A percentile compares a stretch with the other conserved stretches of the same genome.
phyloP scores from a whole-genome alignment of 2,888 invertebrate genomes.

The Idaea dimidiata region DNA sequence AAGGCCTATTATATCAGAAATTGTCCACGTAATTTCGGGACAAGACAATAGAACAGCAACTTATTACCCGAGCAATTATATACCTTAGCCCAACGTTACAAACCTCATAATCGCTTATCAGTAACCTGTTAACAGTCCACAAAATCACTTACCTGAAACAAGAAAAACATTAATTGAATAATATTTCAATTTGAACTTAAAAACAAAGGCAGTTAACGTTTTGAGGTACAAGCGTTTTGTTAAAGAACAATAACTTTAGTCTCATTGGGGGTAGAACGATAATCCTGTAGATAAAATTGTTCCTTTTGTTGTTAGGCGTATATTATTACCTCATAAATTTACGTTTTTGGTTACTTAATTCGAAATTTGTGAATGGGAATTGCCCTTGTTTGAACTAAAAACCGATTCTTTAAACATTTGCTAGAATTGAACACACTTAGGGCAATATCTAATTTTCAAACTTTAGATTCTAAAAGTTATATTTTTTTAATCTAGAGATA shows the following conservation, averaged over 20 bases:
- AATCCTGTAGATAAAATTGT: constrained; percentile 31
- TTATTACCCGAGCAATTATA: not conserved
- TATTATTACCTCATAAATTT: constrained; percentile 3
- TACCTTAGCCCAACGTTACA: not conserved
- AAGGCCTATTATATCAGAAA: not conserved
- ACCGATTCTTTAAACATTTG: no score
- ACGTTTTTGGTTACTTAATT: not conserved
- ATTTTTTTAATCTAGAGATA: no score
- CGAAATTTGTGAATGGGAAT: not conserved
- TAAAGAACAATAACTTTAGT: constrained; percentile 22
- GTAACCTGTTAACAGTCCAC: constrained; percentile 8
- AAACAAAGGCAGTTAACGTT: constrained; percentile 38
- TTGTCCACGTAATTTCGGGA: not conserved
- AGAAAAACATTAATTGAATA: constrained; percentile 34
- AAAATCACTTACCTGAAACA: constrained; percentile 54
- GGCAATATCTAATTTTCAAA: no score
- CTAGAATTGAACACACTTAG: no score
- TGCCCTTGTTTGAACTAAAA: not conserved
- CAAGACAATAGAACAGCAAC: not conserved
- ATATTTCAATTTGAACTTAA: constrained; percentile 30
- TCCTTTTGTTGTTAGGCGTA: constrained; percentile 14
- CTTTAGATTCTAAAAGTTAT: no score
- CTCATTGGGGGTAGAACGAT: constrained; percentile 25
- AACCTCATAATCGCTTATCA: constrained; percentile 15
- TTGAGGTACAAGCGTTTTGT: constrained; percentile 35